These are phyloP conservation scores for Trichogramma evanescens DNA, from an alignment of 2,888 invertebrate species.

Conservation along the genomic window DNA sequence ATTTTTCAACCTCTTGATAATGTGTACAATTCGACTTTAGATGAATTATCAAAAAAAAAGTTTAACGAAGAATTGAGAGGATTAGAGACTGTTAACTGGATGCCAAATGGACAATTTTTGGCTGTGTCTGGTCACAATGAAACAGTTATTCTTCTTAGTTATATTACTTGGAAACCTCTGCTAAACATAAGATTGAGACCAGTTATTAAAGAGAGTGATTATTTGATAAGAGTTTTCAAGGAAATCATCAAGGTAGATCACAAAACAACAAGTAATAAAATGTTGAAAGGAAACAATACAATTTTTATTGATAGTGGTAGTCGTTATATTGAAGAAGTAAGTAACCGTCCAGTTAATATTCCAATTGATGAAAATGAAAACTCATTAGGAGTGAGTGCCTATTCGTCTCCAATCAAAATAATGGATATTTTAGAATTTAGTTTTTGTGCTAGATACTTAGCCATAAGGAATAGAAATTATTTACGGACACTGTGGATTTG, in stretches of 20 bases:
- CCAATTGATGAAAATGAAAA: conserved; percentile 31
- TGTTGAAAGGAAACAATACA: neutral
- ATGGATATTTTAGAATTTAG: conserved; percentile 41
- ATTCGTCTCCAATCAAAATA: conserved; percentile 19
- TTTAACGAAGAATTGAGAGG: conserved; percentile 30
- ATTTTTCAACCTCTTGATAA: conserved; percentile 31
- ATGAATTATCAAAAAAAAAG: conserved; percentile 4
- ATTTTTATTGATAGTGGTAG: conserved; percentile 5
- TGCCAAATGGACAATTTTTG: conserved; percentile 40
- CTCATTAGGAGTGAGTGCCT: conserved; percentile 26
- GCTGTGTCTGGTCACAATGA: conserved; percentile 41
- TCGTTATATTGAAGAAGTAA: conserved; percentile 34
- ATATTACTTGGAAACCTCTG: conserved; percentile 40
- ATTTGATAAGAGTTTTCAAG: conserved; percentile 37
- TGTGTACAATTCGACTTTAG: neutral
- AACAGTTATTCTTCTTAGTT: conserved; percentile 40
- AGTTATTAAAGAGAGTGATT: conserved; percentile 34
- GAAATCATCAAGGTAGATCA: conserved; percentile 31
- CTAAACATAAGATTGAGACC: conserved; percentile 36
- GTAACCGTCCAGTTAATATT: conserved; percentile 38
- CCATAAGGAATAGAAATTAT: conserved; percentile 39
- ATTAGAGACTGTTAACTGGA: conserved; percentile 39
- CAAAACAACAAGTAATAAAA: conserved; percentile 32
- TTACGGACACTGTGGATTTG: conserved; percentile 42
- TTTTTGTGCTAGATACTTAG: conserved; percentile 38